Evolutionary conservation across 2,113 vertebrate genomes (phyloP), one percentile per base, ranked within the genome.

Genomic region (Phrynosoma platyrhinos): DNA sequence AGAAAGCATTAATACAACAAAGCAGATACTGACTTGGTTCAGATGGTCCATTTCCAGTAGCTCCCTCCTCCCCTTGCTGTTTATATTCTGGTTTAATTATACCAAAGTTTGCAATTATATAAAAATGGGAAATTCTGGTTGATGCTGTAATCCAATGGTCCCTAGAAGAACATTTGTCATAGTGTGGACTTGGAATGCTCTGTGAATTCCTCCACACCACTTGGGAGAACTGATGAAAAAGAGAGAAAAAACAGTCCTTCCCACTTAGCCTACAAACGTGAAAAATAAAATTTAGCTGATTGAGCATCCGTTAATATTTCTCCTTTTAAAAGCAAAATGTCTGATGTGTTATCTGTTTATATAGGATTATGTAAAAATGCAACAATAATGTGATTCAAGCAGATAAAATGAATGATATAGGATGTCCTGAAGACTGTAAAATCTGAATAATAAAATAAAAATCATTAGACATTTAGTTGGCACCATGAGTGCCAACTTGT

Each of bases 311-410:
- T 64, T 36, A 68, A 27, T 64, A 62, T 76, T 53, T 62, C 23
- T 18, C 71, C 75, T 82, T 68, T 40, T 2, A 84, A 75, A 76
- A 58, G 76, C 88, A 76, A 84, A 72, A 89, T 91, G 76, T 30
- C 55, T 18, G 92, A 91, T 89, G 27, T 40, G 27, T 40, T 87
- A 75, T 74, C 68, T 52, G 53, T 74, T 89, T 92, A 93, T 90
- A 92, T 83, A 78, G 3, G 14, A 83, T n/a, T 64, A 86, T n/a
- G 89, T 53, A 7, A 85, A 52, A 81, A 69, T 0, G 36, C 76
- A 90, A 32, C 1, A 69, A 87, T 91, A 83, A 85, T 80, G 72
- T 4, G 84, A 87, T 5, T 21, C 53, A 16, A 88, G 76, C 53
- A 79, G 53, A 47, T 32, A 75, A 1, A 62, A 85, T 1, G 47